Conservation (phyloP, 2,888 invertebrate genomes). For the Diaprepes abbreviatus region DNA sequence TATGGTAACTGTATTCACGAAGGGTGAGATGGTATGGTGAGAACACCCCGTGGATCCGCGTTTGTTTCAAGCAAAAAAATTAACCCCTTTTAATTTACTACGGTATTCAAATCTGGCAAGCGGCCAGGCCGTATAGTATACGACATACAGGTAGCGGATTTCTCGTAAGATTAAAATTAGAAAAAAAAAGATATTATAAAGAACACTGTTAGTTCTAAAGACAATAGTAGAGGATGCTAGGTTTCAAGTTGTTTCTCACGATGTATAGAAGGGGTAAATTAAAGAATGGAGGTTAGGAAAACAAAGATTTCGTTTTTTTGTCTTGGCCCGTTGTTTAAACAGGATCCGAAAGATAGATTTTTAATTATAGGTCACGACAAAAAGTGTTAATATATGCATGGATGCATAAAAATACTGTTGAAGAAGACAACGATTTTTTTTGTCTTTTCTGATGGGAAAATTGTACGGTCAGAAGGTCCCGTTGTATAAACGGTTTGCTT, state of each 20-base stretch:
- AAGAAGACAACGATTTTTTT: constrained; percentile 9
- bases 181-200: constrained; percentile 7
- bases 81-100: constrained; percentile 31
- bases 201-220: constrained; percentile 15
- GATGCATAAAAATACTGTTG: neutral
- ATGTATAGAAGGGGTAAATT: neutral
- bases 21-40: constrained; percentile 36
- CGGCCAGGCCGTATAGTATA: constrained; percentile 3
- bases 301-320: constrained; percentile 28
- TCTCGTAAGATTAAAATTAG: neutral
- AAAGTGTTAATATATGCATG: constrained; percentile 29
- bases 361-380: constrained; percentile 24
- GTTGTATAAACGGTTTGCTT: neutral
- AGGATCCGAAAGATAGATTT: constrained; percentile 29
- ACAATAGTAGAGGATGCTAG: constrained; percentile 19
- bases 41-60: constrained; percentile 33
- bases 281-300: constrained; percentile 26
- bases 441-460: neutral
- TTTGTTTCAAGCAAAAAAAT: constrained; percentile 44
- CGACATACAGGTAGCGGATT: constrained; percentile 1
- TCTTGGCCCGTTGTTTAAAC: constrained; percentile 28
- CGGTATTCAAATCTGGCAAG: constrained; percentile 9
- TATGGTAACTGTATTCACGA: constrained; percentile 44
- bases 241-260: constrained; percentile 39
- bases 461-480: neutral